Conservation (phyloP, 92 coral and sea anemone genomes). For the Bergia sp. region DNA sequence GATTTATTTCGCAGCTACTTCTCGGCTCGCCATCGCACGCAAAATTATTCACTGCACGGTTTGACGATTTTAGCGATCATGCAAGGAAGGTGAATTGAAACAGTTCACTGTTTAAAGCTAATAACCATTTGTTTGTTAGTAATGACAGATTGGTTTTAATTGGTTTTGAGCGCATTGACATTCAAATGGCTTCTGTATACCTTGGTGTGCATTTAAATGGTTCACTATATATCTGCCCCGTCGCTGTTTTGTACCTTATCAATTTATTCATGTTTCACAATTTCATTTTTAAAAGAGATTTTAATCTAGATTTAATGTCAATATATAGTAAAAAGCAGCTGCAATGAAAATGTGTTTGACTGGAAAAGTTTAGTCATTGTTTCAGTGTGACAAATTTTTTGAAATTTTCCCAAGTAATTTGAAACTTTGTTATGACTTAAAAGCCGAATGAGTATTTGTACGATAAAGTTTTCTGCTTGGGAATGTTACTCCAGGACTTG, state of each 20-base stretch:
- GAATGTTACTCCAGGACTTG: too few species aligned
- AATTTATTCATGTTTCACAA: constrained; percentile 14
- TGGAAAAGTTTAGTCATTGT: neutral
- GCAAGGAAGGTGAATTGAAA: constrained; percentile 3
- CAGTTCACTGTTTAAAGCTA: neutral
- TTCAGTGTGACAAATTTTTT: neutral
- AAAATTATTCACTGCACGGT: neutral
- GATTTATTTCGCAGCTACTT: neutral
- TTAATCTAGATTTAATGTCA: constrained; percentile 3
- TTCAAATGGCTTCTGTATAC: constrained; percentile 9
- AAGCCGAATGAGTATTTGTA: neutral
- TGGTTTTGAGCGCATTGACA: neutral
- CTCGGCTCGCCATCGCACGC: neutral
- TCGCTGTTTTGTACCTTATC: neutral
- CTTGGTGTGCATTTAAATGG: neutral
- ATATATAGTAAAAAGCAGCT: too few species aligned
- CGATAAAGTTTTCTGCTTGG: too few species aligned
- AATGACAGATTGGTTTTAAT: constrained; percentile 6
- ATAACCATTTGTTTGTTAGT: neutral
- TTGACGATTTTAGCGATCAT: neutral
- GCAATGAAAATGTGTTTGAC: neutral
- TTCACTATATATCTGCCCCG: neutral
- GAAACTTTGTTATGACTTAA: neutral
- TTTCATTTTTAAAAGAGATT: neutral
- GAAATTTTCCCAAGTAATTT: neutral